Evolutionary conservation across 2,113 vertebrate species (phyloP).

Genomic region (Benitochromis conjunctus): DNA sequence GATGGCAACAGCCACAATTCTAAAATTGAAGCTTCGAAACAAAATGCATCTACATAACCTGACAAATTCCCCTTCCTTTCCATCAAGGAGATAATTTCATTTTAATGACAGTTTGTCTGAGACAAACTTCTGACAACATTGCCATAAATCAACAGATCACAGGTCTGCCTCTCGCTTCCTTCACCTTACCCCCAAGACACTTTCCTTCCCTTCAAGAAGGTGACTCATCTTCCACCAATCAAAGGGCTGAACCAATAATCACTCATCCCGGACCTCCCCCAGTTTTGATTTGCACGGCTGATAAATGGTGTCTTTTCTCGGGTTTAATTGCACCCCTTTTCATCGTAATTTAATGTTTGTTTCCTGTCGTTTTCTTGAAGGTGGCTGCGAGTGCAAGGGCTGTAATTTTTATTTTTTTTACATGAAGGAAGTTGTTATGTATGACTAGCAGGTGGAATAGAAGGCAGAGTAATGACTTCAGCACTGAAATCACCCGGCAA

Average conservation of each 20-base stretch:
- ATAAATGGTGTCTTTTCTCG: conserved; percentile 79
- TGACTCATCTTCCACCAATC: conserved; percentile 89
- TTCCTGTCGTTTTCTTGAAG: conserved; percentile 75
- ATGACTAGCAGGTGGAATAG: conserved; percentile 70
- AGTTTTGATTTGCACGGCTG: conserved; percentile 79
- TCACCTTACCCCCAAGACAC: conserved; percentile 84
- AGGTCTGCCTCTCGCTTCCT: conserved; percentile 63
- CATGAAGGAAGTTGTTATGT: conserved; percentile 66
- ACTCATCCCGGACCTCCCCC: conserved; percentile 83
- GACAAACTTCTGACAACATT: conserved; percentile 79
- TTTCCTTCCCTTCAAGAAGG: conserved; percentile 87
- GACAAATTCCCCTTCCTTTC: conserved; percentile 63
- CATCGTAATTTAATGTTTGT: conserved; percentile 78
- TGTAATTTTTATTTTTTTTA: conserved; percentile 70
- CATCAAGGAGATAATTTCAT: conserved; percentile 82
- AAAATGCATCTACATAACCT: background rate
- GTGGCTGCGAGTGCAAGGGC: conserved; percentile 37
- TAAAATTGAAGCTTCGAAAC: background rate
- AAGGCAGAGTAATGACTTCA: conserved; percentile 11
- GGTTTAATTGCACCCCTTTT: conserved; percentile 76
- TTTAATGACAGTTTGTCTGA: conserved; percentile 94
- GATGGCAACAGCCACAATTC: background rate
- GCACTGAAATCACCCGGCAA: conserved; percentile 26
- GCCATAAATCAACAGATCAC: conserved; percentile 94
- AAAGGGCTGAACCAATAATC: conserved; percentile 82